Base-by-base conservation (phyloP, 1,140 invertebrate genomes). In the Agrilus planipennis region DNA sequence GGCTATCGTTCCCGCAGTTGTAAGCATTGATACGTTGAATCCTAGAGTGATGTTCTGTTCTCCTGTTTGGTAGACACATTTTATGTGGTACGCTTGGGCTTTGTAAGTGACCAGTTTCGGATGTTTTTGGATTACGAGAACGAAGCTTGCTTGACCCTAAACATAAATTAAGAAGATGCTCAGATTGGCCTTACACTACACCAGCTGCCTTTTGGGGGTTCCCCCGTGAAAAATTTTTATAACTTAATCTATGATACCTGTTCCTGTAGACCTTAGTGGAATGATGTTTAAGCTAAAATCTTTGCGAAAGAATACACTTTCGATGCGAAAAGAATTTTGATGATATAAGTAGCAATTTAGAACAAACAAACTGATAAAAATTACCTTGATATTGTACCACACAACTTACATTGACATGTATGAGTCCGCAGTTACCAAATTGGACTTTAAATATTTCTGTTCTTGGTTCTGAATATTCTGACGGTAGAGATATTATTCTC, bases 21-120 rank as follows among this genome's bases (percentile, higher is more conserved):
- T 94, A 35, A 93, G 64, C 89, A 93, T 93, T 0, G 88, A 90
- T 1, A 94, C 89, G 53, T 93, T 93, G 59, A 94, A 93, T 5
- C 89, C 89, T 4, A 93, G 65, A 0, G 86, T 92, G 0, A 94
- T 87, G 39, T 89, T 91, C 62, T 90, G 87, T 62, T 92, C 89
- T 41, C 88, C 88, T 1, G 88, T 92, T 63, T 90, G 84, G 60
- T 93, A 93, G 34, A 92, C 81, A 62, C 90, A 94, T 62, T 88
- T 89, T 31, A 93, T 90, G 60, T 92, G 87, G 64, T 93, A 94
- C 1, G 90, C 89, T 65, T 91, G 87, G 2, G 89, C 88, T 52
- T 90, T 88, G 57, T 86, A 89, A 4, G 90, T 94, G n/a, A 93
- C 82, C 3, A 94, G 65, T 72, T 89, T 91, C 0, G 89, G 89